phyloP scores from a whole-genome alignment of 2,888 invertebrate genomes.

The Thyatira batis region DNA sequence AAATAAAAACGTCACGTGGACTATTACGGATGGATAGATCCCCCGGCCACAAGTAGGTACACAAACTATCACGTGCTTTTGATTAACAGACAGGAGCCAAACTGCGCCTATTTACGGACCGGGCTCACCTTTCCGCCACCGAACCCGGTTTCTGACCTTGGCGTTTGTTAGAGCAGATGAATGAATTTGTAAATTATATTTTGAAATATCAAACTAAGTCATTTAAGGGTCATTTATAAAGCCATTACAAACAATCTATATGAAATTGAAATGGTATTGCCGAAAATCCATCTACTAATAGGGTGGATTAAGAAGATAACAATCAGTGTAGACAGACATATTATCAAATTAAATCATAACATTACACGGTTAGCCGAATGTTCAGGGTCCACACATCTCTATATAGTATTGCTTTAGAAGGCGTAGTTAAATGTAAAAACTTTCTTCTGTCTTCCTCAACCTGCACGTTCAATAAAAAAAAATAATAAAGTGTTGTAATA shows the following conservation, averaged over 20 bases:
- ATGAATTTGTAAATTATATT: background rate
- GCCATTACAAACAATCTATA: background rate
- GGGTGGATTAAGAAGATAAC: background rate
- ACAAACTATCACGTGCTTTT: slow-evolving; percentile 45
- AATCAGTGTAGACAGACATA: background rate
- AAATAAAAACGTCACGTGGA: slow-evolving; percentile 25
- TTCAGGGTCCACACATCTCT: too few species aligned
- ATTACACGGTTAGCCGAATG: too few species aligned
- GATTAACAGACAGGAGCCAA: slow-evolving; percentile 44
- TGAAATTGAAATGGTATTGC: background rate
- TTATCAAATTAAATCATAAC: too few species aligned
- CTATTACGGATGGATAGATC: slow-evolving; percentile 12
- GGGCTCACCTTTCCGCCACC: slow-evolving; percentile 21
- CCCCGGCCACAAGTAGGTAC: slow-evolving; percentile 31
- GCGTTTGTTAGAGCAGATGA: background rate
- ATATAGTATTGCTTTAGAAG: too few species aligned
- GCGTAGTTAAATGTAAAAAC: too few species aligned
- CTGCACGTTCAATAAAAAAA: too few species aligned
- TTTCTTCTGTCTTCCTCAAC: too few species aligned
- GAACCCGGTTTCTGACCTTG: background rate
- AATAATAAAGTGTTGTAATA: background rate
- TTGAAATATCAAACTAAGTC: background rate
- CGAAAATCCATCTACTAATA: background rate
- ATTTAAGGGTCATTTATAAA: background rate
- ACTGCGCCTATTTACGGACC: slow-evolving; percentile 46